Evolutionary conservation across 2,113 vertebrate species (phyloP), one percentile per base, ranked within the genome.

Genomic region (Australoheros scitulus): DNA sequence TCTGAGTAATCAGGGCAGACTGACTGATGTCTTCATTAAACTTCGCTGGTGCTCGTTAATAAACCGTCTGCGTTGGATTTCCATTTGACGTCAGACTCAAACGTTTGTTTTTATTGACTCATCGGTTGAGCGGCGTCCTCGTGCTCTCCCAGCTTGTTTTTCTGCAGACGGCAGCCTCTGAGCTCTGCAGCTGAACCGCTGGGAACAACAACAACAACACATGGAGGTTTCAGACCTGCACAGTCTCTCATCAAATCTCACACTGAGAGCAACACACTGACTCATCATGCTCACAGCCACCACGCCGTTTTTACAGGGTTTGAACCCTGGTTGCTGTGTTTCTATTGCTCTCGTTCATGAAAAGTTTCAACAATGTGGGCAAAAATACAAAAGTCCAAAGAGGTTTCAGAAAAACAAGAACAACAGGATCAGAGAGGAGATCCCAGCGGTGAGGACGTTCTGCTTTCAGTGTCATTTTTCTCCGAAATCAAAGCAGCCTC

Each of bases 281-380:
- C 43, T 50, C 41, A 18, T 47, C 38, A 7, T 6, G 10, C 1
- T 32, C 43, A 20, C 43, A 70, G 41, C 24, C 65, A 13, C 24
- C 43, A 11, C 43, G 15, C 64, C 24, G 22, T 24, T 50, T 43
- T 70, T 70, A 1, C 43, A 10, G 17, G 22, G 15, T 18, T 17
- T 70, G 41, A 50, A 68, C 41, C 18, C 41, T 0, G 15, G 26
- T 18, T 68, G 43, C 41, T 18, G 3, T 70, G 26, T 50, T 70
- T 70, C 43, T 50, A 24, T 70, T 18, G 4, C n/a, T 50, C 65
- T 70, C 15, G 52, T 20, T 17, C 26, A 32, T 52, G 65, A 26
- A 70, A 70, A 20, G 43, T 50, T 50, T 20, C 20, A 17, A 52
- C 15, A 17, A 11, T 0, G 24, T 13, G 3, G 11, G 0, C 6